Evolutionary conservation across 2,888 invertebrate genomes (phyloP).

Genomic region (Drosophila putrida): DNA sequence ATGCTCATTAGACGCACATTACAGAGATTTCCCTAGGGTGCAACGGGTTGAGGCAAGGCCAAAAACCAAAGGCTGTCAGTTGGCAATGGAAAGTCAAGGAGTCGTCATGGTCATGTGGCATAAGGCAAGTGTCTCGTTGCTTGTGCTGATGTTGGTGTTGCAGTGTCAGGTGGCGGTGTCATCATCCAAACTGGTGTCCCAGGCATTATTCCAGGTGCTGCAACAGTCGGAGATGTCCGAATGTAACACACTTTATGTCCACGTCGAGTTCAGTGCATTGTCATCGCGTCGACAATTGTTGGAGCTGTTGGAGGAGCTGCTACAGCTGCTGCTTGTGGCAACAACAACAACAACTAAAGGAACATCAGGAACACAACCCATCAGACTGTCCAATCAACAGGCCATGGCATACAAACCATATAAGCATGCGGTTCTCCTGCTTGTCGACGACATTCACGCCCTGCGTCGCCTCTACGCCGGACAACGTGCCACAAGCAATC

Average conservation of each 20-base stretch:
- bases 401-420: slow-evolving; percentile 55
- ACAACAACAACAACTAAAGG: not conserved
- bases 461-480: slow-evolving; percentile 42
- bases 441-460: slow-evolving; percentile 61
- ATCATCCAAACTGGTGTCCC: not conserved
- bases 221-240: slow-evolving; percentile 59
- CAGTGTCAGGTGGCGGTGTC: slow-evolving; percentile 12
- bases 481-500: slow-evolving; percentile 60
- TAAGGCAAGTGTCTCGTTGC: not conserved
- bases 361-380: slow-evolving; percentile 12
- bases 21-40: slow-evolving; percentile 51
- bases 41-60: not conserved
- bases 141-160: not conserved
- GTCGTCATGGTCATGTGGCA: slow-evolving; percentile 26
- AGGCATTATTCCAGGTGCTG: slow-evolving; percentile 47
- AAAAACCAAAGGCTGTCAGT: slow-evolving; percentile 20
- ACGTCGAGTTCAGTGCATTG: slow-evolving; percentile 35
- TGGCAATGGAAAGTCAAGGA: slow-evolving; percentile 6
- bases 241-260: slow-evolving; percentile 49
- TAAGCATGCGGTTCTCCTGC: slow-evolving; percentile 56
- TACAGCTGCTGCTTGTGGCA: not conserved
- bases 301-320: slow-evolving; percentile 40
- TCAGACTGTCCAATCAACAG: slow-evolving; percentile 29
- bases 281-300: slow-evolving; percentile 24
- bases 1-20: slow-evolving; percentile 32